phyloP scores from a whole-genome alignment of 53 echinoderm and acorn worm genomes.

The Apostichopus leukothele region DNA sequence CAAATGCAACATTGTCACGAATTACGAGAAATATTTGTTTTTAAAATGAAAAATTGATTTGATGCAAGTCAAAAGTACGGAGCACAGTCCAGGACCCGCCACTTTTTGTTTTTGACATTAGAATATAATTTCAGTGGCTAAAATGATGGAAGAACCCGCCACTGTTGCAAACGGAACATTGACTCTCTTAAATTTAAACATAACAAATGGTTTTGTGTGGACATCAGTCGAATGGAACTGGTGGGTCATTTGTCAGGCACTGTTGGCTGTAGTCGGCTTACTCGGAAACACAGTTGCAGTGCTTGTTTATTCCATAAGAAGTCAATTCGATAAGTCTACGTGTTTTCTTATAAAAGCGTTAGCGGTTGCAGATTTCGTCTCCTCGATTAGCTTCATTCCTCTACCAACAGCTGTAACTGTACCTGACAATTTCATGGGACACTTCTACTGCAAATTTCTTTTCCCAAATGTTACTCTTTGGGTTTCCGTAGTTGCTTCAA shows the following conservation, averaged over 20 bases:
- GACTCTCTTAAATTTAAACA: too few relatives aligned
- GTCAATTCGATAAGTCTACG: slow-evolving; percentile 2
- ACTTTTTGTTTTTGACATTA: too few relatives aligned
- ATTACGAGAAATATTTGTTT: too few relatives aligned
- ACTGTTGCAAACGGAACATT: too few relatives aligned
- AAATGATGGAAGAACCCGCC: too few relatives aligned
- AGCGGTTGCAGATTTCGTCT: slow-evolving; percentile 50
- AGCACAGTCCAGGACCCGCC: too few relatives aligned
- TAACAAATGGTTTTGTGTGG: background rate
- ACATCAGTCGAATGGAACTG: background rate
- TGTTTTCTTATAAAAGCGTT: slow-evolving; percentile 60
- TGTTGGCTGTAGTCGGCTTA: slow-evolving; percentile 23
- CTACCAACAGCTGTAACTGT: background rate
- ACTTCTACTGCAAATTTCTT: background rate
- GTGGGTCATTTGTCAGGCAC: background rate
- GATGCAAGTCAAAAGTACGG: too few relatives aligned
- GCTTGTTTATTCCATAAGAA: background rate
- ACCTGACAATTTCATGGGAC: background rate
- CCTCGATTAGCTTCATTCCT: slow-evolving; percentile 19
- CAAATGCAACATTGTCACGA: too few relatives aligned
- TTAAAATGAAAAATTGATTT: too few relatives aligned
- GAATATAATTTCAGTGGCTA: too few relatives aligned
- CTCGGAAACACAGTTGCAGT: background rate
- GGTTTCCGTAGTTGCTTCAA: slow-evolving; percentile 19
- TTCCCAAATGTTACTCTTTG: background rate